Evolutionary conservation across 2,888 invertebrate genomes (phyloP), one percentile per base, ranked within the genome.

Genomic region (Malacosoma neustria): DNA sequence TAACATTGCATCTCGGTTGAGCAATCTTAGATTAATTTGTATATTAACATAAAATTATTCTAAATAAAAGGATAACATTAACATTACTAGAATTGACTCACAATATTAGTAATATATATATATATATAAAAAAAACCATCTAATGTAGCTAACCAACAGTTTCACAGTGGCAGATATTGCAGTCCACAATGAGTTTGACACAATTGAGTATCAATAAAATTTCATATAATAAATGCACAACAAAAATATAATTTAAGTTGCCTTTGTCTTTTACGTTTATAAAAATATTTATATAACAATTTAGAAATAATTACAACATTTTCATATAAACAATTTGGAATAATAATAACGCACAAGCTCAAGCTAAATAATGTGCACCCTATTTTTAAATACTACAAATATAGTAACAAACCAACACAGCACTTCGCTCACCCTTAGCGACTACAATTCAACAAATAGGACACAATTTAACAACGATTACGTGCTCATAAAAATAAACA

Each of bases 171-270:
- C 72, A 75, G 77, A 81, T 72, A 52, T 70, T 71, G 63, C 66
- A 72, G 77, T 75, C 77, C 80, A 79, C 80, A 79, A 74, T 72
- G 77, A 72, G 79, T 77, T 71, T 65, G 77, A 70, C 73, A n/a
- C n/a, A n/a, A 73, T 65, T 58, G 47, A 59, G 51, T 61, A 62
- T 70, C 63, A 57, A 76, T 79, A 77, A 72, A 73, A 72, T 72
- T 74, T 79, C 63, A 72, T 72, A 80, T 72, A 80, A 76, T 85
- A 85, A 85, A 85, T 85, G 84, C 84, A 84, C 84, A 84, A 82
- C 80, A 75, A 75, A 84, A 85, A 80, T 76, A 80, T 61, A 71
- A 79, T 81, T 80, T 72, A 71, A 72, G 80, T 82, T 76, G 82
- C 72, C 75, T 73, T 74, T 77, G 84, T 84, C 84, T 84, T 84